A percentile compares a stretch with the other conserved stretches of the same genome.
phyloP scores from a whole-genome alignment of 2,797 vertebrate species.

The Pantherophis vulpinus region DNA sequence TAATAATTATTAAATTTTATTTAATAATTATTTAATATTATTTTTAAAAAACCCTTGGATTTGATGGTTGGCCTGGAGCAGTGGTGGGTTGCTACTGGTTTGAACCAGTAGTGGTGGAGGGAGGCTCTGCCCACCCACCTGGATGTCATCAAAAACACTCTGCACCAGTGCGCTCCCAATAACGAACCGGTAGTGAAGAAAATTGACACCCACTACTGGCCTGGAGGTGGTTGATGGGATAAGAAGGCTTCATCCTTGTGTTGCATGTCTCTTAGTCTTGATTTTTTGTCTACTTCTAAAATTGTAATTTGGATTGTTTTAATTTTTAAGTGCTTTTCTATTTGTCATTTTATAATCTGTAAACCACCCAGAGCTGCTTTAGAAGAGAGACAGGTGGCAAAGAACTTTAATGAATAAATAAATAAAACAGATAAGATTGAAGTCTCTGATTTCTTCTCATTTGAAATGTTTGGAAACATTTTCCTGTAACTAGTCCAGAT shows the following conservation, averaged over 20 bases:
- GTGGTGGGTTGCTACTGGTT: too few relatives aligned
- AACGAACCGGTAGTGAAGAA: too few relatives aligned
- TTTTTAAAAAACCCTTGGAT: too few relatives aligned
- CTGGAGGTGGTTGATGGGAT: not conserved
- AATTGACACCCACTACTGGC: too few relatives aligned
- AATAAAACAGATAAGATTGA: not conserved
- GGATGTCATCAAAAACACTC: too few relatives aligned
- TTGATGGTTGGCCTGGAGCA: too few relatives aligned
- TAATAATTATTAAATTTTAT: too few relatives aligned
- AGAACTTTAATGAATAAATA: not conserved
- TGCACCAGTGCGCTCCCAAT: too few relatives aligned
- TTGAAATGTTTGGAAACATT: not conserved
- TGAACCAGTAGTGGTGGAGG: too few relatives aligned
- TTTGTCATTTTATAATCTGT: not conserved
- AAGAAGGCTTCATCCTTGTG: not conserved
- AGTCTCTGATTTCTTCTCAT: not conserved
- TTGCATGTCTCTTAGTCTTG: not conserved
- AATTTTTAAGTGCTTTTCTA: not conserved
- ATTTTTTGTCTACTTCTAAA: not conserved
- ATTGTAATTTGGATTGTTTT: not conserved
- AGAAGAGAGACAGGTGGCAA: not conserved
- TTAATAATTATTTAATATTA: too few relatives aligned
- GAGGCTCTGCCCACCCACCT: too few relatives aligned
- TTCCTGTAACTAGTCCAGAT: not conserved
- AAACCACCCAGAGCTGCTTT: not conserved